Conservation (phyloP, 2,888 invertebrate genomes). For the Eupithecia exiguata region DNA sequence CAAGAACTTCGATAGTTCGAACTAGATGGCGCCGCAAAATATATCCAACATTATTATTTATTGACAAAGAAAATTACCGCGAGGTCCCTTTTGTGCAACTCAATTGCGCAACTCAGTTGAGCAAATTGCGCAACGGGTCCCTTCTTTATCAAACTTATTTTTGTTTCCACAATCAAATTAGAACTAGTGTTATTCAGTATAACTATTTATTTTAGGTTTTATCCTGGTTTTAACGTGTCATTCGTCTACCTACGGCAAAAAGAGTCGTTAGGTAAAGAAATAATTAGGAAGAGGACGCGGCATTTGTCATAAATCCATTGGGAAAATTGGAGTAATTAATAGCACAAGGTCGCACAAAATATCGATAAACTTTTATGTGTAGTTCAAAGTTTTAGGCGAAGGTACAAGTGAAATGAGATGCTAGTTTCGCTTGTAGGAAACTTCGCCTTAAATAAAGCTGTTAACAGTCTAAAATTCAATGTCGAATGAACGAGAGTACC, state of each 20-base stretch:
- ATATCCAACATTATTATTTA: neutral
- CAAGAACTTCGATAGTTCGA: neutral
- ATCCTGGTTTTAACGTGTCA: neutral
- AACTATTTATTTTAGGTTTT: too few relatives aligned
- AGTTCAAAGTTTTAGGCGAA: neutral
- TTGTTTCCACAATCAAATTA: too few relatives aligned
- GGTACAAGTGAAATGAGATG: neutral
- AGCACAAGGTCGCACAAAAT: neutral
- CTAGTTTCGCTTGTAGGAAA: neutral
- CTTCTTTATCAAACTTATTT: too few relatives aligned
- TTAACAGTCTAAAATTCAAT: neutral
- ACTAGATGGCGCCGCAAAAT: neutral
- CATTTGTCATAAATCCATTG: neutral
- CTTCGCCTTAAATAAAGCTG: neutral
- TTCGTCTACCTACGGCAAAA: neutral
- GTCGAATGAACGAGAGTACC: too few relatives aligned
- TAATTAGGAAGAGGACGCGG: neutral
- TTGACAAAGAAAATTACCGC: too few relatives aligned
- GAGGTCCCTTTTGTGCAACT: too few relatives aligned
- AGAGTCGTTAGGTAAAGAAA: neutral
- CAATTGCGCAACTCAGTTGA: too few relatives aligned
- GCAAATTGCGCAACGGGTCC: too few relatives aligned
- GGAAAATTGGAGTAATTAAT: neutral
- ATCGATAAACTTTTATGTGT: neutral
- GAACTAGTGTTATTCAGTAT: too few relatives aligned